A percentile compares a stretch with the other conserved stretches of the same genome.
phyloP scores from a whole-genome alignment of 2,888 invertebrate species.

The Pardosa pseudoannulata region DNA sequence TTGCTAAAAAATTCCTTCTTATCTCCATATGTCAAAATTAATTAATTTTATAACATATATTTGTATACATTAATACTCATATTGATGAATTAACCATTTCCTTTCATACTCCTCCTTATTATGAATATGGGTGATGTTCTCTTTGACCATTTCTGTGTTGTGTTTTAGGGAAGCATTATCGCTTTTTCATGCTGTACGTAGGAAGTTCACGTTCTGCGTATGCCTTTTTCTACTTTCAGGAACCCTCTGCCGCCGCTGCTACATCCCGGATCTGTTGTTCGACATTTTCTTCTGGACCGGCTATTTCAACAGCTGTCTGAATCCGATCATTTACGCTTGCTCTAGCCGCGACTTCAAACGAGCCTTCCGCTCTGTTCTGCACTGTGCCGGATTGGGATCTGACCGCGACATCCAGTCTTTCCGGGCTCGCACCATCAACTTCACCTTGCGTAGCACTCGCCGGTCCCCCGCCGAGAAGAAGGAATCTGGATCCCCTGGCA shows the following conservation, averaged over 20 bases:
- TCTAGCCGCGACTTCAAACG: conserved; percentile 80
- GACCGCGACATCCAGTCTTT: conserved; percentile 59
- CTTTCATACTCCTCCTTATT: too few species aligned
- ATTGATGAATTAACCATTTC: too few species aligned
- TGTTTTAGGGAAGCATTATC: too few species aligned
- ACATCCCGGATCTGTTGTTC: conserved; percentile 80
- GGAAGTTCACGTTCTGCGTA: neutral
- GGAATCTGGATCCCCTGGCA: conserved; percentile 9
- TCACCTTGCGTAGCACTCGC: conserved; percentile 62
- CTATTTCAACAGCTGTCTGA: conserved; percentile 84
- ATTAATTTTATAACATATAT: too few species aligned
- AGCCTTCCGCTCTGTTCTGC: conserved; percentile 79
- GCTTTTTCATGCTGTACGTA: too few species aligned
- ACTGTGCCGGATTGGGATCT: conserved; percentile 75
- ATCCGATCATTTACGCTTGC: conserved; percentile 84
- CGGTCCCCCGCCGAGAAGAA: conserved; percentile 39
- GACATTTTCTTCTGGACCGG: conserved; percentile 84
- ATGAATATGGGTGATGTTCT: too few species aligned
- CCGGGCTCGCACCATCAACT: conserved; percentile 69
- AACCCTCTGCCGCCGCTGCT: conserved; percentile 80
- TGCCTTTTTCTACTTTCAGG: conserved; percentile 75
- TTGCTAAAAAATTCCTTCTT: too few species aligned
- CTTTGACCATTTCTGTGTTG: too few species aligned
- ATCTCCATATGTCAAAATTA: too few species aligned
- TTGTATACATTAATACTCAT: too few species aligned